Percentiles rank a stretch among this genome's conserved stretches.
These are phyloP conservation scores for Cydia fagiglandana DNA, from an alignment of 1,140 invertebrate genomes.

Conservation along the genomic window DNA sequence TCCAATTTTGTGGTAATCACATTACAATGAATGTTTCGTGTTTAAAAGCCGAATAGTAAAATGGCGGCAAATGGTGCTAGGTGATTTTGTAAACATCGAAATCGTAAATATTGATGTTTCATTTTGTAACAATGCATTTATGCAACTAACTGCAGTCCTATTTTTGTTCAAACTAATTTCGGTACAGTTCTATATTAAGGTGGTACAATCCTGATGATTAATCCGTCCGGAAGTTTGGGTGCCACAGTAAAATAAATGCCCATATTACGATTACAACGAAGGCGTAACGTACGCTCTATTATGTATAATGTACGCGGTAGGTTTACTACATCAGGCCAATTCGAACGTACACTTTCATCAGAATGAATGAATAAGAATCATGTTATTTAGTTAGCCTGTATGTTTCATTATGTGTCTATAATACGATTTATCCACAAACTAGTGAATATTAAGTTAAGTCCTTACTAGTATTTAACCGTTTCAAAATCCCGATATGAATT, in stretches of 20 bases:
- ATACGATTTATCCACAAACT: too few species aligned
- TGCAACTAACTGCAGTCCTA: slow-evolving; percentile 7
- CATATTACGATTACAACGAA: too few species aligned
- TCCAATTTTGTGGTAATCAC: neutral
- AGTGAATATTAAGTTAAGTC: too few species aligned
- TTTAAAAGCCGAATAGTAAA: slow-evolving; percentile 6
- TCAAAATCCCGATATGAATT: neutral
- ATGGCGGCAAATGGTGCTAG: slow-evolving; percentile 7
- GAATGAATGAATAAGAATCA: too few species aligned
- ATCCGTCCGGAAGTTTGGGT: neutral
- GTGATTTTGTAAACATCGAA: slow-evolving; percentile 3
- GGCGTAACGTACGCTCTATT: too few species aligned
- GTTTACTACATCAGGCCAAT: too few species aligned
- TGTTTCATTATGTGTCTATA: too few species aligned
- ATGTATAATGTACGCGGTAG: too few species aligned
- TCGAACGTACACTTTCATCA: too few species aligned
- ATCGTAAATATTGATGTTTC: slow-evolving; percentile 6
- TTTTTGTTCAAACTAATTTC: neutral
- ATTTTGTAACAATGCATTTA: slow-evolving; percentile 15
- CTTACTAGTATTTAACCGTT: neutral
- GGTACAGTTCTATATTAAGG: neutral
- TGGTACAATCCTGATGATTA: neutral
- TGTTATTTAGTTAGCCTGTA: too few species aligned
- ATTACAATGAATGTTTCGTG: neutral
- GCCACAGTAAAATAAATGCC: neutral